Evolutionary conservation across 2,888 invertebrate species (phyloP).

Genomic region (Cabera pusaria): DNA sequence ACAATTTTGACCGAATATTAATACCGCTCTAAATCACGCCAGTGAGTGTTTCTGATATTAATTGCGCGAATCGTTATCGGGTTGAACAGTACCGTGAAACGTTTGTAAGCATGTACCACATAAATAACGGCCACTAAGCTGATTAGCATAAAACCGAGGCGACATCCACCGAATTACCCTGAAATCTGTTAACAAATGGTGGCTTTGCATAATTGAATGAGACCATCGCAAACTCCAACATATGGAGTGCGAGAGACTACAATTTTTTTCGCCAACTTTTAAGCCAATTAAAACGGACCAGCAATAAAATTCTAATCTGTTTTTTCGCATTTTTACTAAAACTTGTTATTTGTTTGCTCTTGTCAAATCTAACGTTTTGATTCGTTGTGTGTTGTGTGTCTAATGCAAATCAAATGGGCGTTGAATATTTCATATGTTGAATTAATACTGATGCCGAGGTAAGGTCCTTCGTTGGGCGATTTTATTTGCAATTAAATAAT

Average conservation of each 20-base stretch:
- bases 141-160: slow-evolving; percentile 75
- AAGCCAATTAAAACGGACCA: slow-evolving; percentile 41
- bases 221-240: slow-evolving; percentile 60
- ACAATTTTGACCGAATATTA: slow-evolving; percentile 56
- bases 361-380: slow-evolving; percentile 19
- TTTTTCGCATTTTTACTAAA: slow-evolving; percentile 14
- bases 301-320: slow-evolving; percentile 28
- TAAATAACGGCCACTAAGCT: slow-evolving; percentile 78
- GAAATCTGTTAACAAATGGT: slow-evolving; percentile 81
- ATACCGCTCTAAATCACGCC: slow-evolving; percentile 67
- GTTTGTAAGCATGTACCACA: slow-evolving; percentile 68
- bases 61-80: slow-evolving; percentile 72
- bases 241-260: slow-evolving; percentile 52
- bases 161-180: slow-evolving; percentile 72
- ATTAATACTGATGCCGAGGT: no score
- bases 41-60: slow-evolving; percentile 73
- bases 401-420: slow-evolving; percentile 32
- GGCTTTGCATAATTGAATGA: slow-evolving; percentile 79
- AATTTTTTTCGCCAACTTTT: slow-evolving; percentile 30
- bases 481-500: no score
- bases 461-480: no score
- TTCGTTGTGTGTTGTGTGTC: slow-evolving; percentile 21
- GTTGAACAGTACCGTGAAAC: slow-evolving; percentile 58
- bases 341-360: slow-evolving; percentile 11
- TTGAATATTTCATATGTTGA: slow-evolving; percentile 30